Evolutionary conservation across 2,888 invertebrate species (phyloP), one percentile per base, ranked within the genome.

Genomic region (Harpagoxenus sublaevis): DNA sequence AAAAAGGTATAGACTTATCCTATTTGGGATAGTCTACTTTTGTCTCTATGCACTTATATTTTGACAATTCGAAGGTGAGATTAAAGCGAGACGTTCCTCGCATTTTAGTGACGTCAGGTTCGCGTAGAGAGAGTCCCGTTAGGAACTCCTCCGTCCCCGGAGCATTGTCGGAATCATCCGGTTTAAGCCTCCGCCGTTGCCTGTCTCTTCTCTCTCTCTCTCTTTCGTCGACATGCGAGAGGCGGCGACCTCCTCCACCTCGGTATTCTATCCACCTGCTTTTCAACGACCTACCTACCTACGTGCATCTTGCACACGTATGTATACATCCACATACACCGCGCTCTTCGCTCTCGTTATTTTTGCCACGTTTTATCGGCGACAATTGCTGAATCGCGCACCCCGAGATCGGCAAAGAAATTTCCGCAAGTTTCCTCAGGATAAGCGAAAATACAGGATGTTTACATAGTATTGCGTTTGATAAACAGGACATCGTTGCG

Each of bases 91-190:
- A 86, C 63, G 85, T 84, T 85, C 77, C 35, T 75, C 51, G 85
- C 70, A 63, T 81, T 85, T 84, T 70, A 60, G 66, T 90, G 90
- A 90, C 90, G 90, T 90, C 90, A 89, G 83, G 45, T 86, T 62
- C 83, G 86, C 89, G 87, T 88, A 86, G 88, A 89, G 74, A 62
- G 68, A 78, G 86, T 90, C 88, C 90, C 90, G 90, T 90, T 90
- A 90, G 74, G 71, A 70, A 87, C 75, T 90, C 86, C 83, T 68
- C 79, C 84, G 84, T 55, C 63, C 74, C 63, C 57, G 79, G 62
- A 74, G 81, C 75, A 78, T 86, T 84, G 90, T 86, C 83, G 84
- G 88, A 90, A 90, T 88, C 87, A 85, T 89, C 85, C 86, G 87
- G 86, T 84, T 90, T 55, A 85, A 86, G 83, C 63, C 66, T 68